These are phyloP conservation scores for Vulpes lagopus DNA, from an alignment of 2,113 vertebrate genomes.

Conservation along the genomic window DNA sequence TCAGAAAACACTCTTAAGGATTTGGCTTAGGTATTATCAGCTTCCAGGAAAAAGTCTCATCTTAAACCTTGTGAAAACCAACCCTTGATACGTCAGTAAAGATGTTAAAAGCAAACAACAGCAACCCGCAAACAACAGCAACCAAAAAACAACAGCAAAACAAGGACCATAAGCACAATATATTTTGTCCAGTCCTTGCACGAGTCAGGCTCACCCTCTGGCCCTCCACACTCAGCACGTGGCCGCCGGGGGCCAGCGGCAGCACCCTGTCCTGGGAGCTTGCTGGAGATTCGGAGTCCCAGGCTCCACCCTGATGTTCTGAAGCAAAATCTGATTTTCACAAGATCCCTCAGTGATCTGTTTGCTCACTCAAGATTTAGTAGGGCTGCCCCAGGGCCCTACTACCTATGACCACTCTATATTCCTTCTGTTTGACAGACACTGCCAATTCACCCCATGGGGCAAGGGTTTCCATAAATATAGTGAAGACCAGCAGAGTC, in stretches of 20 bases:
- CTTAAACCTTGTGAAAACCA: neutral
- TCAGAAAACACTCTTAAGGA: neutral
- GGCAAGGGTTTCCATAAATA: neutral
- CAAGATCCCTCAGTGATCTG: neutral
- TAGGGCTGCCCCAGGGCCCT: neutral
- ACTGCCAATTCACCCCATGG: neutral
- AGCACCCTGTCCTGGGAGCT: neutral
- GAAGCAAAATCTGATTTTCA: neutral
- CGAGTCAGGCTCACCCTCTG: no score
- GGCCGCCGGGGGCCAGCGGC: neutral
- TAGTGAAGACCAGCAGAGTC: neutral
- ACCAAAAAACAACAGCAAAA: neutral
- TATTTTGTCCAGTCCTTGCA: no score
- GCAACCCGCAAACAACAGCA: neutral
- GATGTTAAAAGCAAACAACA: neutral
- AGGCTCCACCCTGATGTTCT: accelerated
- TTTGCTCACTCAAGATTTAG: neutral
- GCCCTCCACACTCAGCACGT: accelerated
- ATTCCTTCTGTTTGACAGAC: neutral
- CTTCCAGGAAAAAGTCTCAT: neutral
- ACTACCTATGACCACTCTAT: no score
- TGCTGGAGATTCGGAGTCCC: neutral
- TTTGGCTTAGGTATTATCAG: neutral
- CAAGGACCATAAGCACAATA: accelerated
- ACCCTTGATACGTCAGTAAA: neutral